Evolutionary conservation across 2,888 invertebrate species (phyloP).

Genomic region (Temnothorax ravouxi): DNA sequence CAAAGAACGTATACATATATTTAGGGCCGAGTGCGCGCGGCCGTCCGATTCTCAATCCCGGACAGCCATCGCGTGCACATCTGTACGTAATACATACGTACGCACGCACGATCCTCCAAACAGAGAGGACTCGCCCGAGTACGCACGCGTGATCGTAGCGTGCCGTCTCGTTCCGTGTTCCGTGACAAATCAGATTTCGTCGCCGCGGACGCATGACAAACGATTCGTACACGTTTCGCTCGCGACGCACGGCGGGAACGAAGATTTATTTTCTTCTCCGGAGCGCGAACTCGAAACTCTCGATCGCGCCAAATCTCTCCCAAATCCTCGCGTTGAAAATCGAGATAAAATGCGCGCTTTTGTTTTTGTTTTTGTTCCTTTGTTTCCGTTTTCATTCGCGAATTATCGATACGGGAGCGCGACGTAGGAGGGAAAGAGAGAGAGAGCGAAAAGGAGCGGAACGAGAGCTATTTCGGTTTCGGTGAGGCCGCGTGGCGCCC

Average conservation of each 20-base stretch:
- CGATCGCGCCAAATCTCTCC: too few species aligned
- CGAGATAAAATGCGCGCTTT: background rate
- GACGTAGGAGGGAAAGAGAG: too few species aligned
- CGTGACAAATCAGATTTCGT: conserved; percentile 47
- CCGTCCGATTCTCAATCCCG: background rate
- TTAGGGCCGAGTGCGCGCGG: background rate
- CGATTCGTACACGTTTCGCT: background rate
- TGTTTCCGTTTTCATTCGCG: background rate
- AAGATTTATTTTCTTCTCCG: background rate
- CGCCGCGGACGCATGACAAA: background rate
- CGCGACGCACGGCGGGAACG: background rate
- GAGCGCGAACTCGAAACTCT: background rate
- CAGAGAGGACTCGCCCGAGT: background rate
- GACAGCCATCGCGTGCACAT: background rate
- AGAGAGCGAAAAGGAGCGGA: background rate
- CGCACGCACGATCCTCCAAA: conserved; percentile 28
- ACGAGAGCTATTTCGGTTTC: conserved; percentile 36
- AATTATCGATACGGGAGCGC: background rate
- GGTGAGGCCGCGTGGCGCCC: conserved; percentile 16
- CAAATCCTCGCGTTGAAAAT: background rate
- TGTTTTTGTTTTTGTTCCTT: background rate
- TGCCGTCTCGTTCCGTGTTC: background rate
- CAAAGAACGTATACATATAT: background rate
- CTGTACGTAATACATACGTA: background rate
- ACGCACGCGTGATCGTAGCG: conserved; percentile 33